A percentile compares a stretch with the other conserved stretches of the same genome.
Evolutionary conservation across 2,797 vertebrate genomes (phyloP).

Genomic region (Acestrorhynchus altus): DNA sequence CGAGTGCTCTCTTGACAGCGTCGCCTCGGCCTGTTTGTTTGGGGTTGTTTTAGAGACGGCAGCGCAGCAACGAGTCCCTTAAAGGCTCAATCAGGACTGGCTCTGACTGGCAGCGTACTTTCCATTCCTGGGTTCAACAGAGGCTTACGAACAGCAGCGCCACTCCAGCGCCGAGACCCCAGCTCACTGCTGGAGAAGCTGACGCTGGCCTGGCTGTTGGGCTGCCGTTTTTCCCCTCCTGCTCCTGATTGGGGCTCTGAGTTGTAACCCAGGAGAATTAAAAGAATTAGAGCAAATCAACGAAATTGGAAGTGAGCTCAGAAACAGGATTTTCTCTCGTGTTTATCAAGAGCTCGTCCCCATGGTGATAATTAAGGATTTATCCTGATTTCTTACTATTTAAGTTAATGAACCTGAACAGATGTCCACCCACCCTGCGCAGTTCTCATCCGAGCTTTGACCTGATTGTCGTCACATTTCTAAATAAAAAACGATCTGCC

Average conservation of each 20-base stretch:
- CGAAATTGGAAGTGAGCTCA: neutral
- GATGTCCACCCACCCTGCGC: neutral
- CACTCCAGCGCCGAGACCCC: neutral
- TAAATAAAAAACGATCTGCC: no score
- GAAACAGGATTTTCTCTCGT: neutral
- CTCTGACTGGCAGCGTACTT: neutral
- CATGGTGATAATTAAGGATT: slow-evolving; percentile 1
- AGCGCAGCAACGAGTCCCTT: neutral
- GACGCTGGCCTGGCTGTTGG: neutral
- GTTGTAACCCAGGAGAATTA: neutral
- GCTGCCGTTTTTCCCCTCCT: no score
- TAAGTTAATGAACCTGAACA: neutral
- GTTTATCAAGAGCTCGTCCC: neutral
- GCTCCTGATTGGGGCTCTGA: neutral
- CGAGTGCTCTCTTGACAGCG: neutral
- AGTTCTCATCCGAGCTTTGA: neutral
- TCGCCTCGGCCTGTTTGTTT: neutral
- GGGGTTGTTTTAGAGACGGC: neutral
- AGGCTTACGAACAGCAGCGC: neutral
- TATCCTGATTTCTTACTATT: neutral
- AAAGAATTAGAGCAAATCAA: slow-evolving; percentile 1
- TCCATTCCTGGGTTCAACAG: neutral
- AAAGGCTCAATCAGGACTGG: neutral
- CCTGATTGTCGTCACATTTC: neutral
- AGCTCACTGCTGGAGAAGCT: neutral